phyloP scores from a whole-genome alignment of 2,113 vertebrate genomes.

The Gallinago jamesoni region DNA sequence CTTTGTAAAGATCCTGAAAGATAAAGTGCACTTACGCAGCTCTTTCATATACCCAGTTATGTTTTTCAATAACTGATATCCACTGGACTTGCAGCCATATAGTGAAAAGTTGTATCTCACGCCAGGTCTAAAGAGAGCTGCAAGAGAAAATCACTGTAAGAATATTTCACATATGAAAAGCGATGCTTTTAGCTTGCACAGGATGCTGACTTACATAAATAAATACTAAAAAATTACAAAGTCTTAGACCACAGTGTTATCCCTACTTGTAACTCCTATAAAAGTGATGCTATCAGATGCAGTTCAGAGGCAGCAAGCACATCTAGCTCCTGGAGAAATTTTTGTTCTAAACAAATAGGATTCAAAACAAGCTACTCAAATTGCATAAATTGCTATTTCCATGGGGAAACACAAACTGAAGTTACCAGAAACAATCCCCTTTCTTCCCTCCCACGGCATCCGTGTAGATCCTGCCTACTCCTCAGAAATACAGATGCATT shows the following conservation, averaged over 20 bases:
- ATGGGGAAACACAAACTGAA: constrained; percentile 23
- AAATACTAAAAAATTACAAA: not conserved
- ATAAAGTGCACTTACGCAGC: constrained; percentile 70
- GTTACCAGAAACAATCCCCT: constrained; percentile 39
- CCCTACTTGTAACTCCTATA: not conserved
- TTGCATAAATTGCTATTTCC: constrained; percentile 27
- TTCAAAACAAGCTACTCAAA: constrained; percentile 30
- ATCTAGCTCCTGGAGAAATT: not conserved
- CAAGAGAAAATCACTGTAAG: not conserved
- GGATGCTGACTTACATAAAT: not conserved
- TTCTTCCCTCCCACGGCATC: not conserved
- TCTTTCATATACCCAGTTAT: constrained; percentile 76
- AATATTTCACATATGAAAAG: not conserved
- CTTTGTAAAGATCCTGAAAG: not conserved
- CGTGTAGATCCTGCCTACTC: not conserved
- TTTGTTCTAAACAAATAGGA: not conserved
- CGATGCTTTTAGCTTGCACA: not conserved
- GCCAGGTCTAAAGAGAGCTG: constrained; percentile 73
- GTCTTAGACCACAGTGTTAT: not conserved
- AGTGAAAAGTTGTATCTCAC: constrained; percentile 74
- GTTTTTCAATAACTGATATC: constrained; percentile 74
- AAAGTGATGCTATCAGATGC: not conserved
- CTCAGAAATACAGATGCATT: not conserved
- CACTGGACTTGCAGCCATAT: constrained; percentile 74
- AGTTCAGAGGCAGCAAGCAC: constrained; percentile 9